Evolutionary conservation across 2,888 invertebrate species (phyloP), one percentile per base, ranked within the genome.

Genomic region (Diloba caeruleocephala): DNA sequence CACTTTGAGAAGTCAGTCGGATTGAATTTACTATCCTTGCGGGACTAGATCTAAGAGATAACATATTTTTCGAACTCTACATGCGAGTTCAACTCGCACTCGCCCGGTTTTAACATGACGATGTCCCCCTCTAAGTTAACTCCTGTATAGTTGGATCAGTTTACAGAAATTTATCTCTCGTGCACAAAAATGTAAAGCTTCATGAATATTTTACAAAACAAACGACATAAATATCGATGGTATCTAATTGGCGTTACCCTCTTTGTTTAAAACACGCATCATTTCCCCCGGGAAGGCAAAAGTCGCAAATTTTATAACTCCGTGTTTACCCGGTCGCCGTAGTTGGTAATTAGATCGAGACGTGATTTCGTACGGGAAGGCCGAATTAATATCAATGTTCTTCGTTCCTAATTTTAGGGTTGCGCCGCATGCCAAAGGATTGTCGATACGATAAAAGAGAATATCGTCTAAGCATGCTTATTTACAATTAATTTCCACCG

Each of bases 351-450:
- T 92, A 92, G 91, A 91, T 92, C 79, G 84, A 82, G 82, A 85
- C 89, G 89, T 92, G 92, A 93, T 93, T 92, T 89, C 79, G 88
- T 90, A 85, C 88, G 84, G 88, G 86, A 85, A 84, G 83, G 84
- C 79, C 69, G 85, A 90, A 92, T 93, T 92, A 92, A 92, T 93
- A 92, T 92, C 93, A 90, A 92, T 92, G 90, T 90, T 92, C 90
- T 87, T 90, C 87, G 88, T 87, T 83, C 78, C 79, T 75, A 58
- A 5, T 12, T 33, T 34, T 74, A 88, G 87, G 52, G 89, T 58
- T 80, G 84, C 60, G 55, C 26, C n/a, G 36, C 14, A 19, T 13
- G 39, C 41, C 56, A 36, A 48, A 13, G 45, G 36, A 14, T 41
- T 36, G 9, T 36, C 29, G 37, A 54, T 31, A 33, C 8, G 26